Conservation (phyloP, 2,113 vertebrate species). For the Sminthopsis crassicaudata region DNA sequence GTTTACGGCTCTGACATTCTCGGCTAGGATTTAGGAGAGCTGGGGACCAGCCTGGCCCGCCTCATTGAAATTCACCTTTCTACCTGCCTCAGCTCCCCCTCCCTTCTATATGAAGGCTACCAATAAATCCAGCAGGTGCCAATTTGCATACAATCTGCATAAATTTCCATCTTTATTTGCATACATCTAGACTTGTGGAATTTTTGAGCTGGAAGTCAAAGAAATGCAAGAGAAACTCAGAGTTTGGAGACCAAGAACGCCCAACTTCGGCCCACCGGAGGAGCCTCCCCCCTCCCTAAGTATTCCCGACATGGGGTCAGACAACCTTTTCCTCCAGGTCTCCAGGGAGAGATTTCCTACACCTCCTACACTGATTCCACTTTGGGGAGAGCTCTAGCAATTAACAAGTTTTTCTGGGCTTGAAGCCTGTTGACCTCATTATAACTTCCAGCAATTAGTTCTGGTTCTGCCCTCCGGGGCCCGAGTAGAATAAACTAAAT, state of each 20-base stretch:
- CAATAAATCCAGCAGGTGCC: conserved; percentile 1
- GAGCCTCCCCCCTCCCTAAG: too few relatives aligned
- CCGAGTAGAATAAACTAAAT: background rate
- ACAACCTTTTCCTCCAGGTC: background rate
- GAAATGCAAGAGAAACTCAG: background rate
- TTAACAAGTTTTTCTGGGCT: background rate
- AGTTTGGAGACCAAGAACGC: background rate
- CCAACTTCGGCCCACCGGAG: background rate
- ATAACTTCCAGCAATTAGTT: background rate
- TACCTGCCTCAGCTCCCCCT: background rate
- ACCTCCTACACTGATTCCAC: background rate
- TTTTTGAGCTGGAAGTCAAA: background rate
- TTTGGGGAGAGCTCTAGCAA: background rate
- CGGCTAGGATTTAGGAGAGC: background rate
- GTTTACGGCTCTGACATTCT: conserved; percentile 1
- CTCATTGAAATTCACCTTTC: background rate
- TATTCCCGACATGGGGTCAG: background rate
- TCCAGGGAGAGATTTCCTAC: background rate
- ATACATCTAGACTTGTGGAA: background rate
- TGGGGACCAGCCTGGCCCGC: background rate
- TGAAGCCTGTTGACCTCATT: background rate
- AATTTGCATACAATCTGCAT: background rate
- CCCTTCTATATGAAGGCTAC: background rate
- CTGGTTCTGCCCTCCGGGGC: background rate
- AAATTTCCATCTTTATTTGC: background rate